Conservation (phyloP, 53 echinoderm and acorn worm genomes). For the Apostichopus leukothele region DNA sequence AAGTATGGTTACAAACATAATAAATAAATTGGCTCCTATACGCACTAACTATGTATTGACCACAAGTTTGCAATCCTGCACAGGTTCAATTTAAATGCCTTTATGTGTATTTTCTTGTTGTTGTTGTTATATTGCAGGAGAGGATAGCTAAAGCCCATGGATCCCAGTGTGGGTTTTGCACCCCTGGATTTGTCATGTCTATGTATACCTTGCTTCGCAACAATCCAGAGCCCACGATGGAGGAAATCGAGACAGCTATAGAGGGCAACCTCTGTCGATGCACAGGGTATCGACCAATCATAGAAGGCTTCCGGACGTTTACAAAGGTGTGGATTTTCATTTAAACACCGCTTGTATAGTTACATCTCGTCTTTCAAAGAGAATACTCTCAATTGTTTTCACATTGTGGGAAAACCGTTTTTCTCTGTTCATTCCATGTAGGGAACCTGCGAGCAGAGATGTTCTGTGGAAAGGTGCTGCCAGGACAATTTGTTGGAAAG, state of each 20-base stretch:
- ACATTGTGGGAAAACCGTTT: too few species aligned
- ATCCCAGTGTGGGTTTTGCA: constrained; percentile 93
- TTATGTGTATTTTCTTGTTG: background rate
- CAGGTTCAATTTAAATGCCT: too few species aligned
- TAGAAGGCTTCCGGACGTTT: constrained; percentile 87
- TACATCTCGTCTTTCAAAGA: background rate
- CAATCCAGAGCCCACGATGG: constrained; percentile 73
- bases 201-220: constrained; percentile 87
- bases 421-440: too few species aligned
- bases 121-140: constrained; percentile 12
- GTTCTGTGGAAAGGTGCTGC: background rate
- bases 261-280: constrained; percentile 95
- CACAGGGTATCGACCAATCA: constrained; percentile 90
- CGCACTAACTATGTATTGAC: too few species aligned
- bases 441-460: background rate
- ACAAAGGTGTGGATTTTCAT: constrained; percentile 51
- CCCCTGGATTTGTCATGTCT: constrained; percentile 95
- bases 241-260: constrained; percentile 69
- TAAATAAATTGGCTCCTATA: too few species aligned
- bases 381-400: background rate
- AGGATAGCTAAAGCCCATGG: constrained; percentile 86
- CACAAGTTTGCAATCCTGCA: too few species aligned
- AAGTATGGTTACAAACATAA: too few species aligned
- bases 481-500: background rate
- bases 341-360: background rate